These are phyloP conservation scores for Haemorhous mexicanus DNA, from an alignment of 2,113 vertebrate genomes.

Conservation along the genomic window DNA sequence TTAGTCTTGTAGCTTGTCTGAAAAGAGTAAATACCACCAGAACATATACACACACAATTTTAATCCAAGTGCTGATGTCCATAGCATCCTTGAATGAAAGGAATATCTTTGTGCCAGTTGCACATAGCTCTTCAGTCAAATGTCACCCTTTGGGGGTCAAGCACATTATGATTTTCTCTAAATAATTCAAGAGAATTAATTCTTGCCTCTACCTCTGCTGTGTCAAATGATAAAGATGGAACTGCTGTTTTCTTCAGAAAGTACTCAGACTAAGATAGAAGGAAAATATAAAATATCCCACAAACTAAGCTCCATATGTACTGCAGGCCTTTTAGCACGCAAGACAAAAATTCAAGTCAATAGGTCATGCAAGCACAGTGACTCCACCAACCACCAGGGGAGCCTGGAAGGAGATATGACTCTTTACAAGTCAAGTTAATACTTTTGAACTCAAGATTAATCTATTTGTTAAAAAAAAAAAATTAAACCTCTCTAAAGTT, in stretches of 20 bases:
- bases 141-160: background rate
- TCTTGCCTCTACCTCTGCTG: background rate
- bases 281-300: background rate
- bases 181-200: background rate
- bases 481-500: background rate
- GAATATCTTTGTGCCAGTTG: background rate
- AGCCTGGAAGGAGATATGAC: background rate
- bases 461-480: background rate
- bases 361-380: background rate
- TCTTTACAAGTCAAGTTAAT: background rate
- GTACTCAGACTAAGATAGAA: background rate
- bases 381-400: background rate
- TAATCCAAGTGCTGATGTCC: background rate
- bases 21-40: background rate
- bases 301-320: background rate
- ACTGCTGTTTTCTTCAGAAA: background rate
- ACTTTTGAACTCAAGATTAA: background rate
- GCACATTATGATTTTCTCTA: background rate
- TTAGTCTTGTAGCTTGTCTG: background rate
- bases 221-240: background rate
- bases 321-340: background rate
- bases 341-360: background rate
- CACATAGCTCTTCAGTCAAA: background rate
- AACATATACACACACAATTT: background rate
- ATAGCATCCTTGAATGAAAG: background rate